These are phyloP conservation scores for Lycopodina hypogea DNA, from an alignment of 37 sponge, comb jelly and placozoan species.

Conservation along the genomic window DNA sequence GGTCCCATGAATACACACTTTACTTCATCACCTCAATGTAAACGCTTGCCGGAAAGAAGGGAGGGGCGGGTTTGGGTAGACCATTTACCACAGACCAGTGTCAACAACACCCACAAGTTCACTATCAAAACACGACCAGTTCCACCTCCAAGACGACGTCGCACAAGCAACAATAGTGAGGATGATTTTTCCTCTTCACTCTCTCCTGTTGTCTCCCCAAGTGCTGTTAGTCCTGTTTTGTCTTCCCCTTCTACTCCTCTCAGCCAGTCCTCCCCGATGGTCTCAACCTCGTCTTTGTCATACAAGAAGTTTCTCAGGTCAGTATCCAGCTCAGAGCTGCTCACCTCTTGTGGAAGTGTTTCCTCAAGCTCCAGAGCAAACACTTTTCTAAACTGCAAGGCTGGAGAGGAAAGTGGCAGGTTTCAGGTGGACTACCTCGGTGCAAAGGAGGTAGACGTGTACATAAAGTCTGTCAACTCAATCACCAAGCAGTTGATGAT, in stretches of 20 bases:
- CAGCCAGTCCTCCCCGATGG: neutral
- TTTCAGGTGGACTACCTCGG: constrained; percentile 56
- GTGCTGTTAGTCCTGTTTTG: too few relatives aligned
- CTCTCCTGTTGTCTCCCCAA: neutral
- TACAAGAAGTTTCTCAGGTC: neutral
- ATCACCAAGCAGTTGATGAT: constrained; percentile 34
- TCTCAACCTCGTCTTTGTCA: too few relatives aligned
- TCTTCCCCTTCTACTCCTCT: too few relatives aligned
- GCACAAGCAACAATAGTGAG: neutral
- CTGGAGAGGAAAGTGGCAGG: constrained; percentile 22
- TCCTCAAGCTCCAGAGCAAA: constrained; percentile 10
- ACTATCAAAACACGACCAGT: constrained; percentile 9
- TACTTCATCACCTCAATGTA: too few relatives aligned
- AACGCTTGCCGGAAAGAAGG: too few relatives aligned
- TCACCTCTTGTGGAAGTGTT: neutral
- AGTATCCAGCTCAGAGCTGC: constrained; percentile 5
- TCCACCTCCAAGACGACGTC: constrained; percentile 2
- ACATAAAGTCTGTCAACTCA: constrained; percentile 15
- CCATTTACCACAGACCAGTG: too few relatives aligned
- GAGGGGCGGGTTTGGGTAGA: too few relatives aligned
- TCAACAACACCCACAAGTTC: neutral
- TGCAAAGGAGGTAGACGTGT: constrained; percentile 39
- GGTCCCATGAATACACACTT: too few relatives aligned
- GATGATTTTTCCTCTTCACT: neutral
- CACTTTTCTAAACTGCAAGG: constrained; percentile 34